A percentile compares a stretch with the other conserved stretches of the same genome.
Evolutionary conservation across 2,888 invertebrate genomes (phyloP).

Genomic region (Lucinisca nassula): DNA sequence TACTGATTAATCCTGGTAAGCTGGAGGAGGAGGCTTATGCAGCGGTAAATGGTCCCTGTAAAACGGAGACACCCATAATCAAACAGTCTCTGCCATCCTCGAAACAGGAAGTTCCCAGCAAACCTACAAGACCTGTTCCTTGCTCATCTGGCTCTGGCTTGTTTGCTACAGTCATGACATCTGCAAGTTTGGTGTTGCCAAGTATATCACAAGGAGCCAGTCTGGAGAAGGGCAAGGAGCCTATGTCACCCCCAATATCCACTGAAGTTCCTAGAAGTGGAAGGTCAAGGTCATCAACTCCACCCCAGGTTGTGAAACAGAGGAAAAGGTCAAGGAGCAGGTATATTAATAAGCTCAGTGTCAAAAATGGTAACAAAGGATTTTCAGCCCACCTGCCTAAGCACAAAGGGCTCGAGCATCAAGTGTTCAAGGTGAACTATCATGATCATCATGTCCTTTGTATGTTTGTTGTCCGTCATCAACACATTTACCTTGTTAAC

Average conservation of each 20-base stretch:
- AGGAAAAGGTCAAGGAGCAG: constrained; percentile 60
- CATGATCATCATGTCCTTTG: no score
- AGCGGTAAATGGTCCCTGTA: neutral
- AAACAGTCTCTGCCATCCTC: neutral
- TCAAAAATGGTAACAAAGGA: no score
- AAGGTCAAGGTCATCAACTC: constrained; percentile 66
- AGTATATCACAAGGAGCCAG: constrained; percentile 18
- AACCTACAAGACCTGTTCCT: neutral
- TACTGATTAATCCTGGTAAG: constrained; percentile 77
- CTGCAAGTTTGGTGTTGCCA: neutral
- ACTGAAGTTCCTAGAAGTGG: constrained; percentile 29
- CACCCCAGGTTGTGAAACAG: constrained; percentile 43
- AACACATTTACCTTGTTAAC: no score
- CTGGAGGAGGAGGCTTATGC: constrained; percentile 70
- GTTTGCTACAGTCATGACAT: neutral
- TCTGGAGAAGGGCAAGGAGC: constrained; percentile 22
- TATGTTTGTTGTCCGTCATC: no score
- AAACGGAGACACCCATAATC: neutral
- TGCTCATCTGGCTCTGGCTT: constrained; percentile 31
- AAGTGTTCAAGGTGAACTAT: no score
- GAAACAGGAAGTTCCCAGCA: neutral
- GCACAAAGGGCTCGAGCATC: no score
- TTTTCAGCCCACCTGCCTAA: no score
- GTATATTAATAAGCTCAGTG: no score
- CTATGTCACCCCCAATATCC: constrained; percentile 12